Percentiles rank a stretch among this genome's conserved stretches.
phyloP scores from a whole-genome alignment of 1,140 invertebrate species.

The Macrotrachela quadricornifera region DNA sequence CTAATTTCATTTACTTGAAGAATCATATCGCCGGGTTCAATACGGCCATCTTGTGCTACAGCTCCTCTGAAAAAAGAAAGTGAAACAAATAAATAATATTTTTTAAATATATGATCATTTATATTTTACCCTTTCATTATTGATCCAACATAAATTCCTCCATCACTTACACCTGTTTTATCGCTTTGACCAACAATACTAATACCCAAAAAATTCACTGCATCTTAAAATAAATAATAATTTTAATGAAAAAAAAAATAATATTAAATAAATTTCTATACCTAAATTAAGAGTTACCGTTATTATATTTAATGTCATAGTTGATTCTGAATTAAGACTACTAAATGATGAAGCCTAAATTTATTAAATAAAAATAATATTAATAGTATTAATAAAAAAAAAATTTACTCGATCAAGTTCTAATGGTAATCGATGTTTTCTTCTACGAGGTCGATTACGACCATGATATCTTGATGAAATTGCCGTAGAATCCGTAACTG shows the following conservation, averaged over 20 bases:
- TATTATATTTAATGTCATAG: constrained; percentile 96
- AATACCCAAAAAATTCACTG: constrained; percentile 71
- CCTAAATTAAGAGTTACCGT: constrained; percentile 69
- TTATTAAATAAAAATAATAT: no score
- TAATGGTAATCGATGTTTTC: no score
- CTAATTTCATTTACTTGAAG: constrained; percentile 33
- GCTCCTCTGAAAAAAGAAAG: constrained; percentile 58
- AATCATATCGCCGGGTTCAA: constrained; percentile 34
- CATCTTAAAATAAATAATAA: constrained; percentile 34
- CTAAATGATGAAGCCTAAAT: constrained; percentile 44
- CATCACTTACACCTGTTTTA: constrained; percentile 47
- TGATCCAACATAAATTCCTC: constrained; percentile 90
- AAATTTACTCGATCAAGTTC: no score
- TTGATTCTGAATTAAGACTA: constrained; percentile 63
- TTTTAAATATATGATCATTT: no score
- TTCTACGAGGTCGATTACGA: no score
- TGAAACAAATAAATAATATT: no score
- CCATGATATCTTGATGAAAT: no score
- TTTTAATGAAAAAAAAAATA: no score
- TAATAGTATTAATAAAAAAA: no score
- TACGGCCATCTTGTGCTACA: constrained; percentile 31
- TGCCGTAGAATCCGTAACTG: no score
- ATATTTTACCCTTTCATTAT: constrained; percentile 70
- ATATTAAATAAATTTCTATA: no score
- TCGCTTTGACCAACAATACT: constrained; percentile 75